phyloP scores from a whole-genome alignment of 2,113 vertebrate genomes.

The Hiodon alosoides region DNA sequence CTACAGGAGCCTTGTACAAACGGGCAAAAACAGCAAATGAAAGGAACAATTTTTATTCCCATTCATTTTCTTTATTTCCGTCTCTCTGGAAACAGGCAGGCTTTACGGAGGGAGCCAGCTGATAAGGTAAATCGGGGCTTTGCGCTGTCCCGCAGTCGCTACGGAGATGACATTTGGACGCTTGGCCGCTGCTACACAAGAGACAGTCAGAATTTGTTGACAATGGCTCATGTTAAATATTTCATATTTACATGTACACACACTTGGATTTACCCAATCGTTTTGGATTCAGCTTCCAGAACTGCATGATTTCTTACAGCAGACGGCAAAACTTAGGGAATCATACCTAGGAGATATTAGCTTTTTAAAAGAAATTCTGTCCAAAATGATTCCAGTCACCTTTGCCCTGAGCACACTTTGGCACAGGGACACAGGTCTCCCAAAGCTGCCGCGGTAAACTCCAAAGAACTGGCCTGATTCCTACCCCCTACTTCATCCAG shows the following conservation, averaged over 20 bases:
- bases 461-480: too few relatives aligned
- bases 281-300: constrained; percentile 25
- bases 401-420: too few relatives aligned
- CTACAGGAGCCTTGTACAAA: too few relatives aligned
- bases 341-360: constrained; percentile 21
- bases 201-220: constrained; percentile 8
- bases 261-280: constrained; percentile 36
- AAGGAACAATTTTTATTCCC: not conserved
- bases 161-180: not conserved
- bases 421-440: too few relatives aligned
- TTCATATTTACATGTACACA: constrained; percentile 2
- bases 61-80: not conserved
- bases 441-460: too few relatives aligned
- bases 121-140: not conserved
- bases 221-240: not conserved
- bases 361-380: not conserved
- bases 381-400: too few relatives aligned
- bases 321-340: constrained; percentile 21
- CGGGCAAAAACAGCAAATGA: too few relatives aligned
- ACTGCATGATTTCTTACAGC: constrained; percentile 32
- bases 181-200: constrained; percentile 27
- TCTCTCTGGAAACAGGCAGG: not conserved
- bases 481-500: too few relatives aligned
- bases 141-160: constrained; percentile 7
- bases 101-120: not conserved